Percentiles rank a stretch among this genome's conserved stretches.
Conservation (phyloP, 2,888 invertebrate genomes). For the Lathronympha strigana region DNA sequence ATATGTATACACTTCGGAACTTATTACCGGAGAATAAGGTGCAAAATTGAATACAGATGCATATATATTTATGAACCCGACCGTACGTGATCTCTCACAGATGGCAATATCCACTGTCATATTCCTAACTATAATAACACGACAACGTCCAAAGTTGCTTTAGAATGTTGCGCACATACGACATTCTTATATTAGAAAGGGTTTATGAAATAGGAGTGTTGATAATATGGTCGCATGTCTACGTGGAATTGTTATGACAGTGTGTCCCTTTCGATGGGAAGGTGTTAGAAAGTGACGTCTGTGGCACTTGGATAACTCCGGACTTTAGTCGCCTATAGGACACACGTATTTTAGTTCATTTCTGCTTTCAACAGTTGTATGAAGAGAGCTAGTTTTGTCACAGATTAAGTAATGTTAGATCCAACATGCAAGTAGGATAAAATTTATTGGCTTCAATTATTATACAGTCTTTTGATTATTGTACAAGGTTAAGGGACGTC, state of each 20-base stretch:
- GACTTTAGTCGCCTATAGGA: no score
- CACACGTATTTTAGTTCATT: background rate
- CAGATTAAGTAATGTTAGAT: background rate
- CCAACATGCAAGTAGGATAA: background rate
- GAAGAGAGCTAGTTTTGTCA: background rate
- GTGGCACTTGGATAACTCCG: no score
- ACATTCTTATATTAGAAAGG: background rate
- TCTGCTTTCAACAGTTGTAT: background rate
- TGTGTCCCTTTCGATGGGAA: no score
- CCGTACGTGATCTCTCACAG: constrained; percentile 14
- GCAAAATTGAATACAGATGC: no score
- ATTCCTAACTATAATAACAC: background rate
- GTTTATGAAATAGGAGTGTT: background rate
- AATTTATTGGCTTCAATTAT: no score
- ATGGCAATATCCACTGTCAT: constrained; percentile 6
- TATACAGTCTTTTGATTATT: no score
- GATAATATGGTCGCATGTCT: background rate
- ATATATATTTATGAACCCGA: no score
- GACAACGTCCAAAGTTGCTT: background rate
- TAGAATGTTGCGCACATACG: background rate
- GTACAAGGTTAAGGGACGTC: no score
- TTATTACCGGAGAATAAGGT: no score
- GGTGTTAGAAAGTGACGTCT: no score
- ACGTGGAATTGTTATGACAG: background rate
- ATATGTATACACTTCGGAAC: no score